A percentile compares a stretch with the other conserved stretches of the same genome.
Evolutionary conservation across 2,113 vertebrate genomes (phyloP).

Genomic region (Pao palembangensis): DNA sequence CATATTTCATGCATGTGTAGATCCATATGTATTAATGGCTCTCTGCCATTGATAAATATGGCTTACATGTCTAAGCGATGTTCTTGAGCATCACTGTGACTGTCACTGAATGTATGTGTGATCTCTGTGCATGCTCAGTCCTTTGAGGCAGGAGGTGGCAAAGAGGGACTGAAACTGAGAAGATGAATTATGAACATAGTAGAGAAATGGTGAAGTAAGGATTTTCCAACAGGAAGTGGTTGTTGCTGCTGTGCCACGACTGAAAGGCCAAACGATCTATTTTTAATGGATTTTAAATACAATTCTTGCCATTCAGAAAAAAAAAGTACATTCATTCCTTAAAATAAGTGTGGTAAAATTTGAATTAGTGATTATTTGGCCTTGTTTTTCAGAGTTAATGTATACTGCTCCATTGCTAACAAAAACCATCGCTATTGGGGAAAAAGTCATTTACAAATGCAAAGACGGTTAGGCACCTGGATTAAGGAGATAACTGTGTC

Average conservation of each 20-base stretch:
- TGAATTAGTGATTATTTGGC: too few relatives aligned
- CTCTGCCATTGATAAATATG: too few relatives aligned
- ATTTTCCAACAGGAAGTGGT: conserved; percentile 38
- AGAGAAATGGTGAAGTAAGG: conserved; percentile 34
- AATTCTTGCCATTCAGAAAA: background rate
- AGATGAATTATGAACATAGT: conserved; percentile 40
- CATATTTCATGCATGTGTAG: conserved; percentile 13
- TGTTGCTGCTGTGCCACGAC: conserved; percentile 11
- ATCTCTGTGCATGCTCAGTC: background rate
- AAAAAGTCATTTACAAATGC: conserved; percentile 1
- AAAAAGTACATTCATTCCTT: conserved; percentile 5
- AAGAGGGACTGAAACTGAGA: conserved; percentile 42
- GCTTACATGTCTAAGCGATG: too few relatives aligned
- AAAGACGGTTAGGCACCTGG: background rate
- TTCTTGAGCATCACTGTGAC: too few relatives aligned
- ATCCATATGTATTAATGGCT: too few relatives aligned
- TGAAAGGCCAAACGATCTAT: conserved; percentile 11
- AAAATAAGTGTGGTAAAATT: too few relatives aligned
- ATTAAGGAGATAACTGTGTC: background rate
- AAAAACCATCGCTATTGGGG: background rate
- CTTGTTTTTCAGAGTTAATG: too few relatives aligned
- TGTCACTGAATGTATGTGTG: background rate
- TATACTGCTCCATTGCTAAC: background rate
- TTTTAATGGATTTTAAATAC: conserved; percentile 4
- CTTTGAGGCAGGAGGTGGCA: conserved; percentile 26